Conservation (phyloP, 2,113 vertebrate genomes). For the Phoxinus phoxinus region DNA sequence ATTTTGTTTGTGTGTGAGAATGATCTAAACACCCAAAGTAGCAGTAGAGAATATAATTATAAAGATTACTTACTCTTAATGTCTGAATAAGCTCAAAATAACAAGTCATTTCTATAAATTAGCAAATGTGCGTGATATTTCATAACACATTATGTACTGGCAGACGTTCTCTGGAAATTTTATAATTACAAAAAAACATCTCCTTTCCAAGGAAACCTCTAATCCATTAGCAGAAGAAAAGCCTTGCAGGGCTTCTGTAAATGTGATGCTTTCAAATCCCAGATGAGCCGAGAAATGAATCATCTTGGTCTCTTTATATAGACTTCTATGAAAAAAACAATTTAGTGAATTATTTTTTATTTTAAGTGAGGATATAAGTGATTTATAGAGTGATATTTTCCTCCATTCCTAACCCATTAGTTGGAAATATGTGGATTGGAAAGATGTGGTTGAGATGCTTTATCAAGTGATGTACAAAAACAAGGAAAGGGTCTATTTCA, state of each 20-base stretch:
- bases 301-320: not conserved
- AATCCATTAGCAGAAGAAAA: slow-evolving; percentile 31
- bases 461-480: slow-evolving; percentile 2
- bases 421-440: slow-evolving; percentile 19
- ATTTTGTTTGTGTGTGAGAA: not conserved
- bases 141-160: slow-evolving; percentile 31
- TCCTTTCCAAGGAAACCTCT: slow-evolving; percentile 28
- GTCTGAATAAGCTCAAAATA: not conserved
- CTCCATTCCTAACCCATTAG: slow-evolving; percentile 14
- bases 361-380: slow-evolving; percentile 6
- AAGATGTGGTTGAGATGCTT: slow-evolving; percentile 21
- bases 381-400: slow-evolving; percentile 27
- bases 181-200: slow-evolving; percentile 16
- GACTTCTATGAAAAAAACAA: not conserved
- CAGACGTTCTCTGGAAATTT: slow-evolving; percentile 20
- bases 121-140: not conserved
- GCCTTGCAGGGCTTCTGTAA: slow-evolving; percentile 1
- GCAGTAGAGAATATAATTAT: not conserved
- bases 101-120: not conserved
- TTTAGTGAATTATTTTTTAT: slow-evolving; percentile 4
- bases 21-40: not conserved
- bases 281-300: slow-evolving; percentile 7
- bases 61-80: not conserved
- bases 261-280: slow-evolving; percentile 18
- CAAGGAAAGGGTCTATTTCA: slow-evolving; percentile 6